Conservation (phyloP, 2,797 vertebrate species). For the Onychomys leucogaster region DNA sequence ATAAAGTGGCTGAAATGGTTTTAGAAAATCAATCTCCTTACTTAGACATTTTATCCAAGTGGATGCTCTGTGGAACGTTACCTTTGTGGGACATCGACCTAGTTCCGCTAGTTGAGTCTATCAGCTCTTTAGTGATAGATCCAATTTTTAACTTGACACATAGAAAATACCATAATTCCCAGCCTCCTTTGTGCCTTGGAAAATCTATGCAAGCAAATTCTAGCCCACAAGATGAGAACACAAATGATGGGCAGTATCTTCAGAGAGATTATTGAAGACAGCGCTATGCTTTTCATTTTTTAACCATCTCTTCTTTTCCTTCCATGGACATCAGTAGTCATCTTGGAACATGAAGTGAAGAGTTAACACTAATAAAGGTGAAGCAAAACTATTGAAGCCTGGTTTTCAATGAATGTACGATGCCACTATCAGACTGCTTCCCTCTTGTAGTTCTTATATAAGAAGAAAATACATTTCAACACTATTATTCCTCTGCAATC, state of each 20-base stretch:
- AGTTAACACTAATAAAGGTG: neutral
- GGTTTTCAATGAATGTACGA: neutral
- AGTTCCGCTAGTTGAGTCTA: slow-evolving; percentile 31
- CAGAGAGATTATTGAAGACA: neutral
- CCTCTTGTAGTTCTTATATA: neutral
- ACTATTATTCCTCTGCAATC: neutral
- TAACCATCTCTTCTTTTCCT: neutral
- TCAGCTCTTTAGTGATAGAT: neutral
- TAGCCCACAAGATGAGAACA: slow-evolving; percentile 26
- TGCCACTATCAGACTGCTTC: neutral
- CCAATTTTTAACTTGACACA: slow-evolving; percentile 41
- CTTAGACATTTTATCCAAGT: slow-evolving; percentile 55
- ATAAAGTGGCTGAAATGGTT: slow-evolving; percentile 53
- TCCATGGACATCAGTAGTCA: neutral
- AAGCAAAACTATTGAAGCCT: neutral
- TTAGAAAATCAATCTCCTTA: slow-evolving; percentile 39
- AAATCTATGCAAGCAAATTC: neutral
- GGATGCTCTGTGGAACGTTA: neutral
- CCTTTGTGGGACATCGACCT: slow-evolving; percentile 25
- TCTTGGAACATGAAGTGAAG: neutral
- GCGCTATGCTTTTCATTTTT: neutral
- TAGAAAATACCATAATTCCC: slow-evolving; percentile 41
- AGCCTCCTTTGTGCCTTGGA: neutral
- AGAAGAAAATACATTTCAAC: slow-evolving; percentile 38
- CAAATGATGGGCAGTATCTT: slow-evolving; percentile 11